Evolutionary conservation across 1,140 invertebrate species (phyloP), one percentile per base, ranked within the genome.

Genomic region (Octopus bimaculoides): DNA sequence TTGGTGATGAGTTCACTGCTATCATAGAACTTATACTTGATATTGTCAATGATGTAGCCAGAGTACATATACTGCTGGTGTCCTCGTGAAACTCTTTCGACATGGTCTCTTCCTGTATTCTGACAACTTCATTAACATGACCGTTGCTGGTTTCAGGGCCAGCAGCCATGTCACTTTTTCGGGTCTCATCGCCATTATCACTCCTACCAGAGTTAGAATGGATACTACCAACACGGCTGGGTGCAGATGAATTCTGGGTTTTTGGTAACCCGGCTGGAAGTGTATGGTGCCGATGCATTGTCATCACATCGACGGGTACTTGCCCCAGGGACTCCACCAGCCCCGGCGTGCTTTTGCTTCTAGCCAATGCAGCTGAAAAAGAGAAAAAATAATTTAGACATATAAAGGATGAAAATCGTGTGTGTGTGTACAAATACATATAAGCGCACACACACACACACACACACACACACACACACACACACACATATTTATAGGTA

Each of bases 271-370:
- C 78, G 95, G 90, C 93, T 93, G 86, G 86, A 54, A 88, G 85
- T 9, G 85, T 89, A 81, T 87, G 85, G 77, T 88, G 84, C 14
- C 87, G 81, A 9, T 83, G 82, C 6, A 90, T 82, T 20, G 86
- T 80, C 96, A 97, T 97, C 75, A 97, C 94, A 90, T 97, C 96
- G 78, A 98, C 91, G 14, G 96, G 94, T 77, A 96, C 92, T 85
- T 95, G 94, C 56, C 96, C 96, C 80, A 93, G 81, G 10, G 96
- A 97, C 90, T 99, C 97, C 76, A 98, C 94, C 78, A 98, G 91
- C 14, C 97, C 97, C 26, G 97, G 97, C 54, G 97, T 97, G 82
- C 97, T 98, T 88, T 96, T 95, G 90, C 96, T 97, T 83, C 97
- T 93, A 84, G 96, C 95, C 94, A 98, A 95, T 80, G 96, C 95